Base-by-base conservation (phyloP, 2,113 vertebrate species). In the Anoplopoma fimbria region DNA sequence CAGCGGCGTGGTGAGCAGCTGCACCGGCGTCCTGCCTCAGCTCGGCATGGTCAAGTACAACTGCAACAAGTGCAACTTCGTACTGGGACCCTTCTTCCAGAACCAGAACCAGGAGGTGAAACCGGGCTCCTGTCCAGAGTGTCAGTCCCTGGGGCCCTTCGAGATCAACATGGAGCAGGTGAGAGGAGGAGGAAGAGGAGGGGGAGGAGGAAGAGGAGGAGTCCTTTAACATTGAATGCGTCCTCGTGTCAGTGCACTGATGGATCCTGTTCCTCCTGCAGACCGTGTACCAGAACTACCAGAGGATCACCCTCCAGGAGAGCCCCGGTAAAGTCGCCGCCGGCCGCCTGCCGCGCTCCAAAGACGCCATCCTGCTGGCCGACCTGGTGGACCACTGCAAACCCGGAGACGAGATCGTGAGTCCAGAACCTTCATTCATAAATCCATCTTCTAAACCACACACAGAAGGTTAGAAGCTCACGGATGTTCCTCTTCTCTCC, bases 101-200 rank as follows among this genome's bases (percentile, higher is more conserved):
- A 97, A 97, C 21, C 98, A 99, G 94, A 99, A 97, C 94, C 98
- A 99, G 95, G 98, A 99, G 68, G 97, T 99, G 92, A 99, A 99
- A 92, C 98, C 98, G 0, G 98, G 98, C 21, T 99, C 98, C 77
- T 99, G 98, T 42, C 98, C 98, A 0, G 98, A 99, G 93, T 99
- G 98, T 89, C 98, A 99, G 91, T 98, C 97, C 0, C 73, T 94
- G 2, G 98, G 98, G 0, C 98, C 98, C 0, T 99, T 99, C 10
- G 98, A 99, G 83, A 97, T 99, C 94, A 99, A 99, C 95, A 99
- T 99, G 98, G 98, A 99, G 81, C 95, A 99, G 97, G 98, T 99
- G 75, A 58, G 40, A 13, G 40, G 40, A 13, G 49, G 25, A 21
- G 19, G 47, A 49, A 19, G 47, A 49, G 47, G 47, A 49, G 45